Conservation (phyloP, 2,113 vertebrate genomes). For the Scortum barcoo region DNA sequence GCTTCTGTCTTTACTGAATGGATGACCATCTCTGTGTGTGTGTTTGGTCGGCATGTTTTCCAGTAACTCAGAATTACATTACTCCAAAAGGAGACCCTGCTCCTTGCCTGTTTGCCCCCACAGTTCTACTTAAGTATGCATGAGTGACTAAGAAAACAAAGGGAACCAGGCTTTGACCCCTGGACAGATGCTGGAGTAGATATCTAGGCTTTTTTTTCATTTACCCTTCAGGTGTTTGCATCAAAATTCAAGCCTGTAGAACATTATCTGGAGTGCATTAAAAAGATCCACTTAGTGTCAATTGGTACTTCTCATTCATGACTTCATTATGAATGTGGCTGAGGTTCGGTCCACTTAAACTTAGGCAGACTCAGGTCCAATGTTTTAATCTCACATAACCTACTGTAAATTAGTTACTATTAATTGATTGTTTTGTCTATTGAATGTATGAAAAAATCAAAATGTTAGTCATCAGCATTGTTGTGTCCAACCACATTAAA, state of each 20-base stretch:
- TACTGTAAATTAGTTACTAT: too few relatives aligned
- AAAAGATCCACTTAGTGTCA: slow-evolving; percentile 6
- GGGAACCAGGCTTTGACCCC: neutral
- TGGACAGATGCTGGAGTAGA: slow-evolving; percentile 53
- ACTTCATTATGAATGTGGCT: neutral
- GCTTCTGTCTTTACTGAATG: slow-evolving; percentile 43
- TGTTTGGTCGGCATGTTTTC: slow-evolving; percentile 45
- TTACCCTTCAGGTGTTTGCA: slow-evolving; percentile 10
- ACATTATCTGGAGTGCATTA: slow-evolving; percentile 18
- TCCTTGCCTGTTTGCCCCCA: slow-evolving; percentile 43
- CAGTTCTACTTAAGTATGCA: slow-evolving; percentile 50
- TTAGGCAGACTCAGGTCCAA: neutral
- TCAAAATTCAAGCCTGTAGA: neutral
- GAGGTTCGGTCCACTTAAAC: neutral
- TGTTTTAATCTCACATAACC: neutral
- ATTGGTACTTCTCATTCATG: neutral
- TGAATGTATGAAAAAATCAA: neutral
- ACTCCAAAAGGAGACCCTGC: slow-evolving; percentile 46
- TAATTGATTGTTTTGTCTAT: neutral
- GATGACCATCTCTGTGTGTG: neutral
- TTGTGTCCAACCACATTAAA: neutral
- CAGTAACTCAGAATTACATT: slow-evolving; percentile 57
- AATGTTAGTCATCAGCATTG: too few relatives aligned
- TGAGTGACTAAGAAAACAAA: slow-evolving; percentile 63
- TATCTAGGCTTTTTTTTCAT: slow-evolving; percentile 52